Base-by-base conservation (phyloP, 1,140 invertebrate genomes). In the Lasioglossum baleicum region DNA sequence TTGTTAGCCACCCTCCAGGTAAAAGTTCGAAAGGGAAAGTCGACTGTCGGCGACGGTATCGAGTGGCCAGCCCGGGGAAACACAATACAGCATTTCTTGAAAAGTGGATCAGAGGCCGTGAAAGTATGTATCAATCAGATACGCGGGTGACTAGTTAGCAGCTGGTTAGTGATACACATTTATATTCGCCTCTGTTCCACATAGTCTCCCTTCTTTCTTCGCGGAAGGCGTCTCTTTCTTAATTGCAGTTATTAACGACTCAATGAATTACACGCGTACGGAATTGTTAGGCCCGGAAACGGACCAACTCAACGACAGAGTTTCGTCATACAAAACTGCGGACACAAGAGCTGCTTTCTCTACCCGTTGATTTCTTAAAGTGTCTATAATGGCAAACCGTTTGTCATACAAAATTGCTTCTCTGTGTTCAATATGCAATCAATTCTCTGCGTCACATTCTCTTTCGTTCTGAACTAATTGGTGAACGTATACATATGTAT, bases 61-160 rank as follows among this genome's bases (percentile, higher is more conserved):
- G 8, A 22, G 5, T 75, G 63, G 17, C 31, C 11, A 40, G 31
- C 8, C 17, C 35, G 35, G 35, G 26, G 61, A 56, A 67, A 67
- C 35, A 60, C 65, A 56, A 68, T 76, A 20, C 74, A n/a, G 15
- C 20, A 53, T 26, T 66, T 44, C n/a, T 20, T 10, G 51, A 67
- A 75, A 75, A 76, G 65, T 68, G 17, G 53, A 76, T 31, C 40
- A 20, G 26, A 76, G 75, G 66, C 48, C 26, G 66, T n/a, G 66
- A 76, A 76, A 76, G 75, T 76, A 58, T 31, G 75, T 76, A 58
- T 31, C 31, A 70, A 76, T 76, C 44, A 60, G 60, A 63, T 20
- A 26, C 15, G n/a, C 31, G n/a, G 17, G 56, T 5, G 35, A 22
- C 65, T 26, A 61, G 48, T 75, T 65, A 48, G 13, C 42, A 40